Conservation (phyloP, 2,888 invertebrate genomes). For the Sclerodermus sp. region DNA sequence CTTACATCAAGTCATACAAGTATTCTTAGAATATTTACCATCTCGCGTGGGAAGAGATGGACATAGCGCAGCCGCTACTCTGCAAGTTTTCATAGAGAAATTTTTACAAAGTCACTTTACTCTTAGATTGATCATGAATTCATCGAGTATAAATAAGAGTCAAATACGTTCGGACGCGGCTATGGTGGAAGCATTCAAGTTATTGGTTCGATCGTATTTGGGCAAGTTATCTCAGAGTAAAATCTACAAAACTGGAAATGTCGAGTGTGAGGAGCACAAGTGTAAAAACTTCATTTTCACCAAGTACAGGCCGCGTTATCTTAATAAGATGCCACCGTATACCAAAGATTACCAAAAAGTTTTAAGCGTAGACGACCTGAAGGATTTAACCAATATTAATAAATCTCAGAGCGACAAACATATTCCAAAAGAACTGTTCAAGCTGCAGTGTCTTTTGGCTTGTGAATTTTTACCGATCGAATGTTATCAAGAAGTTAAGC, state of each 20-base stretch:
- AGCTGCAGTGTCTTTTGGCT: slow-evolving; percentile 64
- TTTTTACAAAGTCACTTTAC: slow-evolving; percentile 47
- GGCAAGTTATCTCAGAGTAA: slow-evolving; percentile 57
- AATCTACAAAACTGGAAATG: slow-evolving; percentile 33
- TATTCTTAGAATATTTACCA: slow-evolving; percentile 69
- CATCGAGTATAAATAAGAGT: slow-evolving; percentile 27
- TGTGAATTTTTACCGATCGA: slow-evolving; percentile 62
- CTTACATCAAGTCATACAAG: slow-evolving; percentile 59
- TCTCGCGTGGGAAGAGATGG: slow-evolving; percentile 65
- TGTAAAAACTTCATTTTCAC: slow-evolving; percentile 57
- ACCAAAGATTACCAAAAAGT: slow-evolving; percentile 37
- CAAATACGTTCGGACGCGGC: slow-evolving; percentile 55
- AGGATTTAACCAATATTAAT: slow-evolving; percentile 29
- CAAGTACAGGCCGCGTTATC: slow-evolving; percentile 57
- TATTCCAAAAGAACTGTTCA: slow-evolving; percentile 42
- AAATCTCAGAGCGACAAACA: slow-evolving; percentile 23
- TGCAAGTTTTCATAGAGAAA: slow-evolving; percentile 51
- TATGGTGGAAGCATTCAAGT: slow-evolving; percentile 62
- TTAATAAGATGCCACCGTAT: slow-evolving; percentile 61
- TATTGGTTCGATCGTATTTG: slow-evolving; percentile 66
- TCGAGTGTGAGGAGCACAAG: slow-evolving; percentile 20
- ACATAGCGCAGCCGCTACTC: slow-evolving; percentile 50
- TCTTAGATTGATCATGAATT: slow-evolving; percentile 25
- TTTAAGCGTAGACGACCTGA: slow-evolving; percentile 27
- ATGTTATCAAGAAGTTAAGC: slow-evolving; percentile 64